Base-by-base conservation (phyloP, 1,140 invertebrate genomes). In the Cotesia chilonis region DNA sequence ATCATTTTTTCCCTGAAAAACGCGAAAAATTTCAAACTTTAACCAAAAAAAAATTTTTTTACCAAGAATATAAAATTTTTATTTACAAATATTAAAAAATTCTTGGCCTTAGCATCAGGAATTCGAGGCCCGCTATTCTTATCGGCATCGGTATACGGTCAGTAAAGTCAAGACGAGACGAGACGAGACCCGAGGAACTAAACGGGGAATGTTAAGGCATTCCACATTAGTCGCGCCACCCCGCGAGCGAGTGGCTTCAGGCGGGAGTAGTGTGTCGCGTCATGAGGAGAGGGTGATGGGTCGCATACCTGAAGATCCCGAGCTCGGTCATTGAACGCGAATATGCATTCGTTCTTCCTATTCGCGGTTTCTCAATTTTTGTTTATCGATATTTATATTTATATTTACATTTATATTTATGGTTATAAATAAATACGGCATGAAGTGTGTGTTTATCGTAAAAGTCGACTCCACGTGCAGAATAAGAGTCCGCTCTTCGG, bases 191-290 rank as follows among this genome's bases (percentile, higher is more conserved):
- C 14, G 54, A 71, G 37, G 38, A 68, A 72, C 61, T 69, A 37
- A 28, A 20, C 54, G 51, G 36, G 37, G 66, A 69, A 70, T 20
- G 20, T 52, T 51, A 68, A 72, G 35, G 71, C 71, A 75, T 75
- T 75, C 74, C 74, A 68, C 74, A 75, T 73, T 75, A 75, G 68
- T 75, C 71, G 61, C 65, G 71, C 71, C 71, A 75, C 71, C 74
- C 74, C 67, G 64, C 65, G 64, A 54, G 60, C n/a, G 64, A n/a
- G 64, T 51, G 17, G 35, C 61, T 38, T 12, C 14, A 66, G 38
- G 61, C 61, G 36, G 61, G 38, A 41, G 64, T 64, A 54, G 74
- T 72, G 65, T 75, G 71, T 70, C 74, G 71, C 74, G 68, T 75
- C 71, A 72, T 75, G 60, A 68, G 59, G 64, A 66, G 36, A 38